Evolutionary conservation across 2,113 vertebrate species (phyloP).

Genomic region (Psephotus haematonotus): DNA sequence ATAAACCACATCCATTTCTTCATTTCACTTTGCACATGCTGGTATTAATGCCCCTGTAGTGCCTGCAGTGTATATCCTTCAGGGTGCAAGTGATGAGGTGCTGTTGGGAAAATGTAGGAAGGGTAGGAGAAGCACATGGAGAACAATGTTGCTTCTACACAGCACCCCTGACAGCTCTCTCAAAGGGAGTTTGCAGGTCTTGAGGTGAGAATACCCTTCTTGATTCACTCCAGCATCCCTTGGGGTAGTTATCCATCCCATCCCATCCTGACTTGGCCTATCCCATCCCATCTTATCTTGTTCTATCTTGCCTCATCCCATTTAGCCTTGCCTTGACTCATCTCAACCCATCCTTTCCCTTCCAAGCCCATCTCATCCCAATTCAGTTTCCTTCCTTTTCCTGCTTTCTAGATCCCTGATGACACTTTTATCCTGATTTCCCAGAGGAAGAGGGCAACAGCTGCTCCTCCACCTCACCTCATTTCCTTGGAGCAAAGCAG

Average conservation of each 20-base stretch:
- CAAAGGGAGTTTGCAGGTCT: not conserved
- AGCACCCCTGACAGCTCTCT: no score
- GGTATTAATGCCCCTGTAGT: not conserved
- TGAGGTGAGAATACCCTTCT: not conserved
- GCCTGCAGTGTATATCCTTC: not conserved
- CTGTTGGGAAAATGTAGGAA: not conserved
- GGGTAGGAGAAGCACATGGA: accelerated
- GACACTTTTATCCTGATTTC: not conserved
- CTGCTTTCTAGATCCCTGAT: not conserved
- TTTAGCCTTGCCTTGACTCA: not conserved
- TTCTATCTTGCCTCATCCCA: not conserved
- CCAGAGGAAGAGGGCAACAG: not conserved
- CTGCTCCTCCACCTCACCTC: accelerated
- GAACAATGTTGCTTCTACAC: accelerated
- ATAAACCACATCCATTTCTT: not conserved
- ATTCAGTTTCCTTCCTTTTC: not conserved
- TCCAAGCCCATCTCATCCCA: not conserved
- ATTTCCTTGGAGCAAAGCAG: not conserved
- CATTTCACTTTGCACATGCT: not conserved
- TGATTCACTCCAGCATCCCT: not conserved
- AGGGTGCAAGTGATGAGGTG: not conserved
- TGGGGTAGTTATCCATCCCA: not conserved
- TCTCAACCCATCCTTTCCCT: no score
- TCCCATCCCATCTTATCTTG: not conserved
- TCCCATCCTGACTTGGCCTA: not conserved